Evolutionary conservation across 2,888 invertebrate genomes (phyloP), one percentile per base, ranked within the genome.

Genomic region (Stenodema calcarata): DNA sequence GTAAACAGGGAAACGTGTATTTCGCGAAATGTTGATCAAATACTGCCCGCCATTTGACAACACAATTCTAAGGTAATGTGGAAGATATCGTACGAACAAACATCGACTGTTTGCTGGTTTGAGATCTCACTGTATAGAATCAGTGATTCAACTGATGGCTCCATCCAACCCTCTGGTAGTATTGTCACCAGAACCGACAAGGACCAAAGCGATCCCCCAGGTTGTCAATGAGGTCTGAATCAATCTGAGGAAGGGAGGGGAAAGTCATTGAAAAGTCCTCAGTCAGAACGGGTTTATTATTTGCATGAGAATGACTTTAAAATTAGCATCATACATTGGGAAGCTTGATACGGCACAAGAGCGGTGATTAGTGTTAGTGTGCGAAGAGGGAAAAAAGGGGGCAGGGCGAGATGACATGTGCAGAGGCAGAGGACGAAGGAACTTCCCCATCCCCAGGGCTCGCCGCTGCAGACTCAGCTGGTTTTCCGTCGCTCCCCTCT

Each of bases 261-360:
- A 42, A 14, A 76, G n/a, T 76, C 76, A 76, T 76, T 76, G 76
- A 80, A 81, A 81, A 62, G 54, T 79, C 27, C 41, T 62, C 81
- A 81, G 23, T 81, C 42, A 28, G 54, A 86, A 86, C 86, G 79
- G 54, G 69, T 75, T 78, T 86, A 78, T 86, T 86, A 86, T 88
- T 88, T 87, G 88, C 88, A 88, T 88, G 85, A 87, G 87, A 88
- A 88, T 88, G 86, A 88, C 88, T 86, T 88, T 82, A 81, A 87
- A 88, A 88, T 88, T 88, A 88, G 87, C 86, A 75, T 81, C 87
- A 82, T 86, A 82, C 78, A 84, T 42, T 35, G 42, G 47, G 23
- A 28, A 44, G 28, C 12, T 23, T 30, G 35, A 85, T 28, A 69
- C 27, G 50, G 85, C 27, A 76, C 73, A 73, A 85, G 76, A 85